A percentile compares a stretch with the other conserved stretches of the same genome.
These are phyloP conservation scores for Ascaphus truei DNA, from an alignment of 2,113 vertebrate species.

Conservation along the genomic window DNA sequence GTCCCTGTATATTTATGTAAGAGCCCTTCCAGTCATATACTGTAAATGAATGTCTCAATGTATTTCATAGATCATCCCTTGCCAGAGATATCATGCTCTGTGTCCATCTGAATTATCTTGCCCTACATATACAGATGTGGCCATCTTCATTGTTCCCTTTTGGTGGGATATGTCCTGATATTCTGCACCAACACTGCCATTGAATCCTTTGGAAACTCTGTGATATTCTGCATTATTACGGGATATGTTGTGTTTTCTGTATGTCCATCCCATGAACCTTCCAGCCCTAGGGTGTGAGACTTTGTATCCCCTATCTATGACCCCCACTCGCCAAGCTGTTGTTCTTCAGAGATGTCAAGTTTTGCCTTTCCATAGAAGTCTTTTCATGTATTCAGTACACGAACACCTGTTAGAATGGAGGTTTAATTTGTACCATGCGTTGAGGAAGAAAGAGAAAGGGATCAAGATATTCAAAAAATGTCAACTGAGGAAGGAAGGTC, in stretches of 20 bases:
- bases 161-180: too few relatives aligned
- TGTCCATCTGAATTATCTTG: neutral
- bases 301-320: neutral
- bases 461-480: neutral
- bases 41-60: neutral
- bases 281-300: neutral
- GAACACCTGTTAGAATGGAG: slow-evolving; percentile 31
- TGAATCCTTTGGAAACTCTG: neutral
- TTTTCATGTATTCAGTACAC: slow-evolving; percentile 9
- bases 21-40: neutral
- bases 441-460: slow-evolving; percentile 9
- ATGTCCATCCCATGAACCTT: neutral
- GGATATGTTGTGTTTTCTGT: too few relatives aligned
- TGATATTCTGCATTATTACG: neutral
- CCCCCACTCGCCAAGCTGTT: neutral
- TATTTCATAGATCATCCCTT: neutral
- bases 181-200: neutral
- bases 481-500: slow-evolving; percentile 16
- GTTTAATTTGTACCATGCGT: slow-evolving; percentile 20
- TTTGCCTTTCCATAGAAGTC: slow-evolving; percentile 10
- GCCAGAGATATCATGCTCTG: neutral
- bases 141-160: slow-evolving; percentile 8
- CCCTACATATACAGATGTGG: neutral
- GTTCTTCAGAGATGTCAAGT: neutral
- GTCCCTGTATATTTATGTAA: neutral